These are phyloP conservation scores for Eretmochelys imbricata DNA, from an alignment of 2,113 vertebrate species.

Conservation along the genomic window DNA sequence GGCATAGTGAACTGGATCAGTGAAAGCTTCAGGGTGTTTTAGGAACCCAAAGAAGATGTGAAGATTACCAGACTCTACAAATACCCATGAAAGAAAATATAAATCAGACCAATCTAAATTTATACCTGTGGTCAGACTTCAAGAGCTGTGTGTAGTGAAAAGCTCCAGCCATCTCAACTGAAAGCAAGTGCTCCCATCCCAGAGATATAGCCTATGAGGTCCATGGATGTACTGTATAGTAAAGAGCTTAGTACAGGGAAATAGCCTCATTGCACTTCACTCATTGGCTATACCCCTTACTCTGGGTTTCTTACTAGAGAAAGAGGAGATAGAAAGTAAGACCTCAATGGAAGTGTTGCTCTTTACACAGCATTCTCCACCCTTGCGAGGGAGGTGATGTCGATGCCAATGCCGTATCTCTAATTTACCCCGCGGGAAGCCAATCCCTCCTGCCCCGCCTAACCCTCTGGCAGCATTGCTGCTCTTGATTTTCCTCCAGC, in stretches of 20 bases:
- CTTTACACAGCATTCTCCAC: not conserved
- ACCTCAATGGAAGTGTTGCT: not conserved
- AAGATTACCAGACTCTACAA: not conserved
- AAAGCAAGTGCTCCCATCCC: not conserved
- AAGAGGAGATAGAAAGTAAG: too few relatives aligned
- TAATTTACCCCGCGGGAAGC: not conserved
- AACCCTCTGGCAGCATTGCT: not conserved
- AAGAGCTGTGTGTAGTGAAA: not conserved
- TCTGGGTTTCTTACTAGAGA: not conserved
- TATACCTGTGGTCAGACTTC: not conserved
- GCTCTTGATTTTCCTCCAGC: not conserved
- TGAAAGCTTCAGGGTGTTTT: not conserved
- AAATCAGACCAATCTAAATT: not conserved
- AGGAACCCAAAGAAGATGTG: slow-evolving; percentile 26
- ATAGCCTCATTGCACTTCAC: not conserved
- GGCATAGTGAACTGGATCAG: slow-evolving; percentile 13
- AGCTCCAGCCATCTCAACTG: not conserved
- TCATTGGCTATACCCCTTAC: not conserved
- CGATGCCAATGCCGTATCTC: not conserved
- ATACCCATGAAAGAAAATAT: not conserved
- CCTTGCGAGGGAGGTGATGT: not conserved
- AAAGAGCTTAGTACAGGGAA: not conserved
- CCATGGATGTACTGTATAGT: not conserved
- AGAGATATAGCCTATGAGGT: not conserved
- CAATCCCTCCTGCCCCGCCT: not conserved